A percentile compares a stretch with the other conserved stretches of the same genome.
phyloP scores from a whole-genome alignment of 2,888 invertebrate genomes.

The Eurytoma californica region DNA sequence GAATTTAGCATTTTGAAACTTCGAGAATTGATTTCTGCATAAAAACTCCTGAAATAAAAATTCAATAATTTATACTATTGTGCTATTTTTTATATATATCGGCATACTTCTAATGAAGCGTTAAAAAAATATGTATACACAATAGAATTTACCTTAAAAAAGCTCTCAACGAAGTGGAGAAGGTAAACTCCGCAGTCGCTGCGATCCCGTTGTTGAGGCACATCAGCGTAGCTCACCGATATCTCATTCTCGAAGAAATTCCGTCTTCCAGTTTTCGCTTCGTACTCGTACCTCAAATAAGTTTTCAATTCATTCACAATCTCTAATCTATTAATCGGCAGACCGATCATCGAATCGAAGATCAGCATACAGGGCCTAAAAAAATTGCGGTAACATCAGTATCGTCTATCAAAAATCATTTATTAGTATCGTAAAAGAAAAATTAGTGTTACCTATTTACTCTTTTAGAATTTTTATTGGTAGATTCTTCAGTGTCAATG shows the following conservation, averaged over 20 bases:
- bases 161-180: slow-evolving; percentile 33
- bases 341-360: slow-evolving; percentile 20
- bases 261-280: neutral
- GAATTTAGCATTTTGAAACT: neutral
- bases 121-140: too few relatives aligned
- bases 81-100: neutral
- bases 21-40: neutral
- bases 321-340: neutral
- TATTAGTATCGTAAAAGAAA: neutral
- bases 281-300: slow-evolving; percentile 19
- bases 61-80: neutral
- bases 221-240: neutral
- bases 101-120: too few relatives aligned
- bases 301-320: neutral
- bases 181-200: slow-evolving; percentile 23
- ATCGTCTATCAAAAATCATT: neutral
- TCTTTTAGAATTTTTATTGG: neutral
- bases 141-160: slow-evolving; percentile 26
- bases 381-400: neutral
- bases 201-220: slow-evolving; percentile 21
- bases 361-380: slow-evolving; percentile 40
- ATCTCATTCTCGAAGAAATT: neutral
- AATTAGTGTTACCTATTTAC: neutral
- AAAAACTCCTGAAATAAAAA: slow-evolving; percentile 20
- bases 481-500: neutral